Percentiles rank a stretch among this genome's conserved stretches.
Conservation (phyloP, 2,797 vertebrate genomes). For the Pempheris klunzingeri region DNA sequence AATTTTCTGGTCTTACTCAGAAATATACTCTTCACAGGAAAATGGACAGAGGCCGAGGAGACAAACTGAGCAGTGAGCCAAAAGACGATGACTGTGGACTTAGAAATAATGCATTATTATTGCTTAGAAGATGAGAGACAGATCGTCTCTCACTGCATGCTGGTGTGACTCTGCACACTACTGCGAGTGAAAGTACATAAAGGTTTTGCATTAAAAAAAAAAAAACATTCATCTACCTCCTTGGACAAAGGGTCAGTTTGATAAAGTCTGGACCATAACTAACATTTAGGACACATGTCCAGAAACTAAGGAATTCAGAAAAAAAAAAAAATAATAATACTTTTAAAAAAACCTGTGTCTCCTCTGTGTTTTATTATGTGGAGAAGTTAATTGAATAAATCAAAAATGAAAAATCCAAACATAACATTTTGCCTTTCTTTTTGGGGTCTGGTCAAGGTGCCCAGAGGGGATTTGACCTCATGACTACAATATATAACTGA, state of each 20-base stretch:
- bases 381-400: neutral
- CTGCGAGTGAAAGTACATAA: neutral
- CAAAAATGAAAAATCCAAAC: neutral
- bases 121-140: neutral
- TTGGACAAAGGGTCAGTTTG: neutral
- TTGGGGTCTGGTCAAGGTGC: neutral
- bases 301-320: neutral
- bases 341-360: too few species aligned
- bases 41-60: neutral
- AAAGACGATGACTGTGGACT: neutral
- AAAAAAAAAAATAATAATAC: too few species aligned
- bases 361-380: neutral
- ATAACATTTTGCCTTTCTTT: too few species aligned
- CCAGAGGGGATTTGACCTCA: neutral
- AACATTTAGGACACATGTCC: neutral
- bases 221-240: too few species aligned
- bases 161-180: neutral
- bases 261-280: neutral
- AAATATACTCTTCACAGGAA: neutral
- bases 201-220: neutral
- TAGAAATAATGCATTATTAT: neutral
- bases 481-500: too few species aligned
- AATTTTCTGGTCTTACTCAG: neutral
- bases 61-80: neutral
- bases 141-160: too few species aligned